Percentiles rank a stretch among this genome's conserved stretches.
Evolutionary conservation across 2,113 vertebrate species (phyloP).

Genomic region (Strigops habroptila): DNA sequence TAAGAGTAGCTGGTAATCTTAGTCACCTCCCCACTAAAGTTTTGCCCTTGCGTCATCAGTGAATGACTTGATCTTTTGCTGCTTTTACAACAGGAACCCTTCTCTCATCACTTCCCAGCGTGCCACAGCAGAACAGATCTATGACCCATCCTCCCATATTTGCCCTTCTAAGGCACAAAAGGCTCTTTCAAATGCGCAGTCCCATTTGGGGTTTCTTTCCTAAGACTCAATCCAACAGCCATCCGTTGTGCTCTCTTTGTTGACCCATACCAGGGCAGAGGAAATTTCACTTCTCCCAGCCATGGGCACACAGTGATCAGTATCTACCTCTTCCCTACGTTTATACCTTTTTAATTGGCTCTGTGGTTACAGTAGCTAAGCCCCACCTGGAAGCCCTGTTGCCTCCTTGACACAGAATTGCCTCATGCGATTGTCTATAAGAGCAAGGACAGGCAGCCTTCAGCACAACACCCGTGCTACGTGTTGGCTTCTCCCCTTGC

Average conservation of each 20-base stretch:
- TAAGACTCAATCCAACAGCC: background rate
- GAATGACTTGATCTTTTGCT: background rate
- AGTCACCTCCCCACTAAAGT: background rate
- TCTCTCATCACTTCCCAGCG: conserved; percentile 16
- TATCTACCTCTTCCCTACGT: background rate
- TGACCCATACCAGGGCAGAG: background rate
- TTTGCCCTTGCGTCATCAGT: background rate
- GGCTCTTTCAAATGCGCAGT: background rate
- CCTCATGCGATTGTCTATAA: background rate
- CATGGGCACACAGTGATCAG: background rate
- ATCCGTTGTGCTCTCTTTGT: background rate
- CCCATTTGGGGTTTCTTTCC: background rate
- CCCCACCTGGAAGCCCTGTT: accelerated
- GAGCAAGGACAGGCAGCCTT: background rate
- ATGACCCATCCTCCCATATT: background rate
- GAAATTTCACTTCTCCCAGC: background rate
- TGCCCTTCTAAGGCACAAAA: background rate
- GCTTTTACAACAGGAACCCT: background rate
- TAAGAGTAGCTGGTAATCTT: background rate
- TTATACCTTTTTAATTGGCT: background rate
- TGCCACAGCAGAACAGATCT: conserved; percentile 19
- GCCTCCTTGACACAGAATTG: background rate
- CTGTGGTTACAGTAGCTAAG: background rate
- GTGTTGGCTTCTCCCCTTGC: background rate
- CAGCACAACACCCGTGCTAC: background rate